phyloP scores from a whole-genome alignment of 2,113 vertebrate species.

The Thryonomys swinderianus region DNA sequence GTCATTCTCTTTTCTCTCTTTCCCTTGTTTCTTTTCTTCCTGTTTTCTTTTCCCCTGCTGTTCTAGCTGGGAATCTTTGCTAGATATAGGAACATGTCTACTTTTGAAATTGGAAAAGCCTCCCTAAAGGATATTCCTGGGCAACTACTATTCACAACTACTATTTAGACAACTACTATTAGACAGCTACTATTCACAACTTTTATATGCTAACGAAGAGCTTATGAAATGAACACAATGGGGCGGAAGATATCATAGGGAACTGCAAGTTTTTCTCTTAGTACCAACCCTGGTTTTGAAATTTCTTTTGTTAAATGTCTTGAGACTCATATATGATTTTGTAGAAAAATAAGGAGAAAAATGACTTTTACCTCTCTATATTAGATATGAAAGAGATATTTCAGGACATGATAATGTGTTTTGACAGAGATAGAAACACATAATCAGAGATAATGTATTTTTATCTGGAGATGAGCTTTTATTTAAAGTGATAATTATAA shows the following conservation, averaged over 20 bases:
- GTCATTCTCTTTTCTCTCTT: background rate
- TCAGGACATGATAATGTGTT: background rate
- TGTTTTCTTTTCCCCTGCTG: conserved; percentile 15
- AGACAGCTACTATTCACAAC: background rate
- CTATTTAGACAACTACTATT: too few relatives aligned
- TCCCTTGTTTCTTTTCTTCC: background rate
- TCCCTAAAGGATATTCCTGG: background rate
- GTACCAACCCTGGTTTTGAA: background rate
- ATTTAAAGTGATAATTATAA: conserved; percentile 21
- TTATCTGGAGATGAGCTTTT: background rate
- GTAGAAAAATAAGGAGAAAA: background rate
- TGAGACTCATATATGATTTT: background rate
- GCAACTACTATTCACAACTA: background rate
- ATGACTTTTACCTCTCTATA: background rate
- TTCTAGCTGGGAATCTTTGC: conserved; percentile 47
- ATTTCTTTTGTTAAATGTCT: conserved; percentile 30
- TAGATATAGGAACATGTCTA: conserved; percentile 50
- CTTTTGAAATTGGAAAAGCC: conserved; percentile 41
- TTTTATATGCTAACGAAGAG: background rate
- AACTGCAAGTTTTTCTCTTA: background rate
- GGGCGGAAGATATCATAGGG: background rate
- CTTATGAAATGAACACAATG: background rate
- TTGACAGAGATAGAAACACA: background rate
- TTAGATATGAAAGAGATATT: background rate
- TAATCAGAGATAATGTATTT: background rate